phyloP scores from a whole-genome alignment of 2,888 invertebrate species.

The Tuta absoluta region DNA sequence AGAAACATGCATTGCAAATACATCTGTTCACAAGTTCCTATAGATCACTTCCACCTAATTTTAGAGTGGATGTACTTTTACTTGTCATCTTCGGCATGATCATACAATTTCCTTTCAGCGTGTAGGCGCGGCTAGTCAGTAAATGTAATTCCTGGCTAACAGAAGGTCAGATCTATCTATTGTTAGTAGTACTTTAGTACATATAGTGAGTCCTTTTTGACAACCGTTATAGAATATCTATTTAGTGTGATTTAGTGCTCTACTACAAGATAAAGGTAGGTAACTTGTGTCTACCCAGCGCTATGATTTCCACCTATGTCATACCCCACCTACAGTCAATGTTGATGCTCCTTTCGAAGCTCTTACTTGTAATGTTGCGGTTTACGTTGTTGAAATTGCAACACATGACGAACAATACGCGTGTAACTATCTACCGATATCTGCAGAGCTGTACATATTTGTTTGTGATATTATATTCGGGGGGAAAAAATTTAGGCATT shows the following conservation, averaged over 20 bases:
- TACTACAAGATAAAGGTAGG: neutral
- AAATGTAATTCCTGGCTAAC: neutral
- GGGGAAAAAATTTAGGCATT: neutral
- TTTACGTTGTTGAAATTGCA: neutral
- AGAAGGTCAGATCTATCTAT: neutral
- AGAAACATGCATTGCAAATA: slow-evolving; percentile 57
- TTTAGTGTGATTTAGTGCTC: neutral
- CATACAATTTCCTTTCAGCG: slow-evolving; percentile 30
- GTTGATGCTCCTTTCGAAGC: neutral
- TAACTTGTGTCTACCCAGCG: neutral
- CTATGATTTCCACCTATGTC: neutral
- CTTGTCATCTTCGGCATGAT: slow-evolving; percentile 37
- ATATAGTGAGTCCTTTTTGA: neutral
- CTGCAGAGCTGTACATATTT: neutral
- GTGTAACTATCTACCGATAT: no score
- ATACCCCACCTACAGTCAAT: neutral
- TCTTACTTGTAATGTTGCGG: neutral
- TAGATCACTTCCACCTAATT: slow-evolving; percentile 59
- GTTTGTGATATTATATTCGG: neutral
- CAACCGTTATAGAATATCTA: neutral
- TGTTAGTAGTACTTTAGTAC: neutral
- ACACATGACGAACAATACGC: neutral
- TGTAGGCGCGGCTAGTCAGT: slow-evolving; percentile 11
- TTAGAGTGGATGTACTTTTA: slow-evolving; percentile 60
- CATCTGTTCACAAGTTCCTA: slow-evolving; percentile 49